A percentile compares a stretch with the other conserved stretches of the same genome.
Evolutionary conservation across 1,140 invertebrate species (phyloP).

Genomic region (Eueides isabella): DNA sequence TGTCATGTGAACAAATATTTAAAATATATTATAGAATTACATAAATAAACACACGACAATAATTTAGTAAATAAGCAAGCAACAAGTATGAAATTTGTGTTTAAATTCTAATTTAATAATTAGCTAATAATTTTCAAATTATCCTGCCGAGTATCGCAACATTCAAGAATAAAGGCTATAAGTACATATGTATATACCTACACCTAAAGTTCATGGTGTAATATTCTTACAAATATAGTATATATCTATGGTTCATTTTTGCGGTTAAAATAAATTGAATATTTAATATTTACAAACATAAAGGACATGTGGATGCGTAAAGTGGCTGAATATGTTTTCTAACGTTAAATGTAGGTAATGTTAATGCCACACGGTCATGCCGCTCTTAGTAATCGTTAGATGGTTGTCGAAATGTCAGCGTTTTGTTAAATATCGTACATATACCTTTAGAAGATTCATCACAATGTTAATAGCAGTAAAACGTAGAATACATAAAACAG

Average conservation of each 20-base stretch:
- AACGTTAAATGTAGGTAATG: constrained; percentile 61
- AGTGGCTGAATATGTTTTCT: constrained; percentile 34
- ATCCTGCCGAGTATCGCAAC: constrained; percentile 18
- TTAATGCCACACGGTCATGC: constrained; percentile 61
- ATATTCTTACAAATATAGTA: constrained; percentile 38
- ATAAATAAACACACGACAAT: neutral
- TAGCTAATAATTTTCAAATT: constrained; percentile 37
- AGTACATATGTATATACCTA: neutral
- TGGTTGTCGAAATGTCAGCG: constrained; percentile 61
- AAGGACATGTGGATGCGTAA: constrained; percentile 36
- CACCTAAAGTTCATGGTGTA: constrained; percentile 37
- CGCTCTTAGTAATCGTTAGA: constrained; percentile 54
- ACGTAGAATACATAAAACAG: constrained; percentile 29
- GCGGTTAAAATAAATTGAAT: constrained; percentile 32
- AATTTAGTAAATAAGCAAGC: neutral
- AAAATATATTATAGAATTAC: neutral
- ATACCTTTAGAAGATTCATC: constrained; percentile 45
- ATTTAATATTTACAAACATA: constrained; percentile 32
- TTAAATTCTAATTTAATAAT: constrained; percentile 40
- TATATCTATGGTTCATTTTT: constrained; percentile 27
- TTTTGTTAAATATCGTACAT: constrained; percentile 59
- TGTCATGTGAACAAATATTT: neutral
- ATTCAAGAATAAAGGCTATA: constrained; percentile 5
- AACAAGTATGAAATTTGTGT: constrained; percentile 22
- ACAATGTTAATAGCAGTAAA: constrained; percentile 36